Evolutionary conservation across 92 coral and sea anemone genomes (phyloP).

Genomic region (Porites rus): DNA sequence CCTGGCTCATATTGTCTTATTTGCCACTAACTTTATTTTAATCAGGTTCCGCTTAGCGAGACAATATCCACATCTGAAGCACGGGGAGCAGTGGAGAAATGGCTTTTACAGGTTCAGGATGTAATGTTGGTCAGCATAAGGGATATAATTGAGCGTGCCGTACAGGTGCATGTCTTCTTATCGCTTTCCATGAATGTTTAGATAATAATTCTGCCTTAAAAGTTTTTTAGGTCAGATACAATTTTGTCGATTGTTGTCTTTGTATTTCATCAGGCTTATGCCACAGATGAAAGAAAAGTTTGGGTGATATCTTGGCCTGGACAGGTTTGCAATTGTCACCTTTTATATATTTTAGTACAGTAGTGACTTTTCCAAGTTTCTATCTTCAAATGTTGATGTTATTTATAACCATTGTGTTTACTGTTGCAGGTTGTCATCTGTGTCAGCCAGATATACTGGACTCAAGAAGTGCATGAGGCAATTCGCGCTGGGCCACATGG

Average conservation of each 20-base stretch:
- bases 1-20: no score
- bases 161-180: constrained; percentile 69
- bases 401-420: not conserved
- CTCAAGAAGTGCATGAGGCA: constrained; percentile 98
- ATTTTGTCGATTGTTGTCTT: not conserved
- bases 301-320: constrained; percentile 99
- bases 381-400: no score
- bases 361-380: no score
- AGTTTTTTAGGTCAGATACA: not conserved
- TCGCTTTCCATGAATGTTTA: not conserved
- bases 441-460: constrained; percentile 98
- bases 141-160: constrained; percentile 94
- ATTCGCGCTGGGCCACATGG: constrained; percentile 97
- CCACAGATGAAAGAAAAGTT: constrained; percentile 85
- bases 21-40: not conserved
- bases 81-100: constrained; percentile 99
- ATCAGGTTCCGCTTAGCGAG: constrained; percentile 94
- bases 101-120: constrained; percentile 99
- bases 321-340: constrained; percentile 67
- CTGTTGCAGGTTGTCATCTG: constrained; percentile 90
- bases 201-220: no score
- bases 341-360: not conserved
- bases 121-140: constrained; percentile 91
- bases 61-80: constrained; percentile 97
- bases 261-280: constrained; percentile 81